Percentiles rank a stretch among this genome's conserved stretches.
Conservation (phyloP, 2,888 invertebrate species). For the Subacronicta megacephala region DNA sequence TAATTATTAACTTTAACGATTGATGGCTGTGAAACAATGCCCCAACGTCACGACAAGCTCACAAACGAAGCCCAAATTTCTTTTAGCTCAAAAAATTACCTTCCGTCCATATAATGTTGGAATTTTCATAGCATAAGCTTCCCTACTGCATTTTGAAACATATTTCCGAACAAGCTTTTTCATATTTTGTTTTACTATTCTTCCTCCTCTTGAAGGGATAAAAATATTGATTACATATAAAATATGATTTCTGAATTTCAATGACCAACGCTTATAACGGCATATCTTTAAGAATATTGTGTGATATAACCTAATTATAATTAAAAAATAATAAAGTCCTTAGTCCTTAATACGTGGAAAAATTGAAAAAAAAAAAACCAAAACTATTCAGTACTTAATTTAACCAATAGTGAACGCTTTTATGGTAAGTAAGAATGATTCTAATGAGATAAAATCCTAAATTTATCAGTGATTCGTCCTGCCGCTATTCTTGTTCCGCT, state of each 20-base stretch:
- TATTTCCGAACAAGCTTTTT: conserved; percentile 40
- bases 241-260: conserved; percentile 74
- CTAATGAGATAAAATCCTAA: conserved; percentile 66
- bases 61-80: conserved; percentile 59
- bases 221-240: conserved; percentile 45
- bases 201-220: conserved; percentile 42
- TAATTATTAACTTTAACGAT: conserved; percentile 67
- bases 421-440: conserved; percentile 73
- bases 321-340: conserved; percentile 78
- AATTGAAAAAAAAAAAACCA: conserved; percentile 69
- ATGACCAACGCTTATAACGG: conserved; percentile 88
- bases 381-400: conserved; percentile 87
- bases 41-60: conserved; percentile 58
- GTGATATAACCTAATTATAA: conserved; percentile 88
- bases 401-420: conserved; percentile 79
- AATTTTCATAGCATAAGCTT: conserved; percentile 82
- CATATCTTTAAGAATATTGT: conserved; percentile 88
- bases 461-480: conserved; percentile 78
- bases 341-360: conserved; percentile 78
- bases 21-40: conserved; percentile 76
- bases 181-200: conserved; percentile 27
- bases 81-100: conserved; percentile 83
- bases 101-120: conserved; percentile 85
- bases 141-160: conserved; percentile 70
- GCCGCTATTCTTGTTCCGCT: conserved; percentile 56